A percentile compares a stretch with the other conserved stretches of the same genome.
phyloP scores from a whole-genome alignment of 2,797 vertebrate genomes.

The Alectoris magna region DNA sequence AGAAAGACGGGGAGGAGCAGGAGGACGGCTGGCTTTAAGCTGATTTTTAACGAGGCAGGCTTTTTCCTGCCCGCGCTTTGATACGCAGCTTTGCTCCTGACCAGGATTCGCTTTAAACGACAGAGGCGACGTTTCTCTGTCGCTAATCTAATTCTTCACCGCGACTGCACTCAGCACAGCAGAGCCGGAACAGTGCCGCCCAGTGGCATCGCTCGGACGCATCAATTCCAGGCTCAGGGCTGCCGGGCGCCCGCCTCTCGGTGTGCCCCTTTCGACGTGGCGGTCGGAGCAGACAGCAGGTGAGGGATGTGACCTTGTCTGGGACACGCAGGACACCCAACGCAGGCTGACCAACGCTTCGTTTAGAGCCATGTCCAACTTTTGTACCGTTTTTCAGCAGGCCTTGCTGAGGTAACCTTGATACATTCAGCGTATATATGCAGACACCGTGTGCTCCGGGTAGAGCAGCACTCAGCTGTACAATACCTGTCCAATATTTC shows the following conservation, averaged over 20 bases:
- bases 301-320: no score
- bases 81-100: conserved; percentile 4
- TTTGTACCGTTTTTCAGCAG: rapidly evolving
- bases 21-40: not conserved
- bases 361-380: not conserved
- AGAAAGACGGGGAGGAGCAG: not conserved
- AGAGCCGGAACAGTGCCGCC: conserved; percentile 5
- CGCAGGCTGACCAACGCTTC: not conserved
- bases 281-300: rapidly evolving
- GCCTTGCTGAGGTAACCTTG: not conserved
- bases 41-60: conserved; percentile 19
- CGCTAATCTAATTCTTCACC: not conserved
- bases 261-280: not conserved
- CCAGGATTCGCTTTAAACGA: not conserved
- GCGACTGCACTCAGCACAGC: not conserved
- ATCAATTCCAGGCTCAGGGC: not conserved
- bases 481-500: not conserved
- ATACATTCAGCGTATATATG: rapidly evolving
- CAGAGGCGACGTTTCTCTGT: not conserved
- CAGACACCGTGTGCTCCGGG: rapidly evolving
- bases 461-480: rapidly evolving
- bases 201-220: not conserved
- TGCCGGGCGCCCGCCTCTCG: rapidly evolving
- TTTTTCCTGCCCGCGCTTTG: not conserved
- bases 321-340: not conserved